Evolutionary conservation across 2,797 vertebrate genomes (phyloP).

Genomic region (Clarias platycephalus): DNA sequence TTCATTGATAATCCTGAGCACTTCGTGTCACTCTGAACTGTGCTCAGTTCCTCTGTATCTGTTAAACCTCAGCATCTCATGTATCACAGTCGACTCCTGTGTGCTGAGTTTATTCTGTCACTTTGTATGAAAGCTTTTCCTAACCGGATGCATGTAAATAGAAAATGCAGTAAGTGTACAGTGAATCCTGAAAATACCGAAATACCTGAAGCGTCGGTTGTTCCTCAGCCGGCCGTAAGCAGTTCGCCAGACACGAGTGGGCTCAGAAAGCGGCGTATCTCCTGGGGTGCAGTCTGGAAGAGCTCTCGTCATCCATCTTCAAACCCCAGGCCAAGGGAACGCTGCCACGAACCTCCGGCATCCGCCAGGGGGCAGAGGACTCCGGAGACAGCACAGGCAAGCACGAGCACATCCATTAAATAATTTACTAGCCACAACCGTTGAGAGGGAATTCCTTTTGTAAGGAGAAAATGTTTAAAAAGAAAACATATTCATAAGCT

Average conservation of each 20-base stretch:
- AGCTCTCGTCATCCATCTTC: conserved; percentile 92
- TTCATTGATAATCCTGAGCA: not conserved
- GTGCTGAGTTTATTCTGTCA: not conserved
- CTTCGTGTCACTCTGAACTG: not conserved
- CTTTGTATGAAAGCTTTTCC: not conserved
- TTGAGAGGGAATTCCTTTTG: not conserved
- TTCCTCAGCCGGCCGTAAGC: conserved; percentile 84
- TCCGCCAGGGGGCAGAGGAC: conserved; percentile 86
- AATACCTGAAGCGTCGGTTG: not conserved
- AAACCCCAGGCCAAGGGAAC: conserved; percentile 83
- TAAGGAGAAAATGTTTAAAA: too few relatives aligned
- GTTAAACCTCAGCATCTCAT: not conserved
- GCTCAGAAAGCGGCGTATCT: conserved; percentile 96
- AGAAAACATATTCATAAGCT: not conserved
- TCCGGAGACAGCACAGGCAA: conserved; percentile 83
- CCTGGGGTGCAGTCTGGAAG: conserved; percentile 90
- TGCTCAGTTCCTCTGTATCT: too few relatives aligned
- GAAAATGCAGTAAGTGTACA: not conserved
- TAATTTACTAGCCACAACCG: not conserved
- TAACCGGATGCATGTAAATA: not conserved
- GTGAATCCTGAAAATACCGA: not conserved
- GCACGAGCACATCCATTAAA: not conserved
- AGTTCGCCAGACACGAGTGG: conserved; percentile 96
- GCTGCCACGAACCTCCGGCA: conserved; percentile 82
- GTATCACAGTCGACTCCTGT: not conserved